Conservation (phyloP, 2,888 invertebrate genomes). For the Sisyra terminalis region DNA sequence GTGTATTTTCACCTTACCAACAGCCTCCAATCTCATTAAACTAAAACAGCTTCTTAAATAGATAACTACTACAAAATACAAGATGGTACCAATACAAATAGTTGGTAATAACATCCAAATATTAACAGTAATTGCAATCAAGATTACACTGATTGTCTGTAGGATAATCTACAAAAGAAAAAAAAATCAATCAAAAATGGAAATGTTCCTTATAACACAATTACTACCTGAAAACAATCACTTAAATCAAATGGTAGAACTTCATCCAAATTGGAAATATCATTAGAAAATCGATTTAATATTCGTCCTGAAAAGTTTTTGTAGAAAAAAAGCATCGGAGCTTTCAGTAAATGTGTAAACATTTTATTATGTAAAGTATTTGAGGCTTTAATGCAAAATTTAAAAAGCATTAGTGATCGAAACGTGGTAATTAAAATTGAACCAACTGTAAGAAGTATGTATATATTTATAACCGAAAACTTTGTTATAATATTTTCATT, state of each 20-base stretch:
- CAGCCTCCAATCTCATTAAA: slow-evolving; percentile 48
- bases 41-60: slow-evolving; percentile 54
- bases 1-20: slow-evolving; percentile 32
- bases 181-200: too few relatives aligned
- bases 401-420: slow-evolving; percentile 45
- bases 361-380: slow-evolving; percentile 50
- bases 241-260: slow-evolving; percentile 46
- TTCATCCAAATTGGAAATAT: slow-evolving; percentile 65
- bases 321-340: slow-evolving; percentile 61
- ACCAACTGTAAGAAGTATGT: slow-evolving; percentile 33
- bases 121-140: slow-evolving; percentile 36
- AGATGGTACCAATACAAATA: slow-evolving; percentile 37
- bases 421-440: slow-evolving; percentile 38
- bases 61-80: slow-evolving; percentile 42
- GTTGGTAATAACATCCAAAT: slow-evolving; percentile 29
- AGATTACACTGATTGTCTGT: slow-evolving; percentile 31
- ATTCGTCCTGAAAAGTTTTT: slow-evolving; percentile 69
- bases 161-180: slow-evolving; percentile 12
- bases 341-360: slow-evolving; percentile 38
- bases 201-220: too few relatives aligned
- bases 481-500: not conserved
- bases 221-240: slow-evolving; percentile 42
- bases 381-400: slow-evolving; percentile 44
- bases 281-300: slow-evolving; percentile 63
- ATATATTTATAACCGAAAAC: slow-evolving; percentile 34